phyloP scores from a whole-genome alignment of 2,113 vertebrate genomes.

The Emydocephalus ijimae region DNA sequence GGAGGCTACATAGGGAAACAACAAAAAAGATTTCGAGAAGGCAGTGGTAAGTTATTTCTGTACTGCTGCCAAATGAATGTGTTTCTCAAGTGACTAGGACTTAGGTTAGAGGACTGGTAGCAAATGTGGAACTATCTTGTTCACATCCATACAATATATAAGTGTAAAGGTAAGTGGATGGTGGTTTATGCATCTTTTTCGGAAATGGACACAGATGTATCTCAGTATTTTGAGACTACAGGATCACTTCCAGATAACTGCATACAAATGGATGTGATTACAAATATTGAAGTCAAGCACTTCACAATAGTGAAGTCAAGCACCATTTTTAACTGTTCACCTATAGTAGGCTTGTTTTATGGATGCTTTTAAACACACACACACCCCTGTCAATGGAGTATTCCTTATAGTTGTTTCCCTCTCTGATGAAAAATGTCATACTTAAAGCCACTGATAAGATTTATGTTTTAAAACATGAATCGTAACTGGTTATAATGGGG shows the following conservation, averaged over 20 bases:
- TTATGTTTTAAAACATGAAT: background rate
- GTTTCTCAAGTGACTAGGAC: background rate
- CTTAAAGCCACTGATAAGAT: background rate
- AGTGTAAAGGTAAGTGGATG: background rate
- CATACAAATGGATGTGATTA: background rate
- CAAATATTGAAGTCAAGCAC: background rate
- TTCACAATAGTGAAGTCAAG: too few species aligned
- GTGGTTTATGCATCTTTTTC: background rate
- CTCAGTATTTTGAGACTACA: background rate
- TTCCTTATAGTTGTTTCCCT: accelerated
- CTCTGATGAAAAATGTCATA: accelerated
- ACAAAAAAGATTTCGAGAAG: background rate
- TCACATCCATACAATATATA: background rate
- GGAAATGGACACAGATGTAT: background rate
- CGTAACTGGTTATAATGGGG: background rate
- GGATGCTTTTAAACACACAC: background rate
- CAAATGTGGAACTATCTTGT: background rate
- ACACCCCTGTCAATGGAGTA: background rate
- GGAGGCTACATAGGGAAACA: background rate
- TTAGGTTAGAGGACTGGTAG: background rate
- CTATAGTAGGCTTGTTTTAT: background rate
- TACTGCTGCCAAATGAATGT: background rate
- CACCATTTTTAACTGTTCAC: background rate
- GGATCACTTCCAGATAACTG: background rate
- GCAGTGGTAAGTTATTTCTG: background rate